Conservation (phyloP, 2,797 vertebrate genomes). For the Heteromormyrus szaboi region DNA sequence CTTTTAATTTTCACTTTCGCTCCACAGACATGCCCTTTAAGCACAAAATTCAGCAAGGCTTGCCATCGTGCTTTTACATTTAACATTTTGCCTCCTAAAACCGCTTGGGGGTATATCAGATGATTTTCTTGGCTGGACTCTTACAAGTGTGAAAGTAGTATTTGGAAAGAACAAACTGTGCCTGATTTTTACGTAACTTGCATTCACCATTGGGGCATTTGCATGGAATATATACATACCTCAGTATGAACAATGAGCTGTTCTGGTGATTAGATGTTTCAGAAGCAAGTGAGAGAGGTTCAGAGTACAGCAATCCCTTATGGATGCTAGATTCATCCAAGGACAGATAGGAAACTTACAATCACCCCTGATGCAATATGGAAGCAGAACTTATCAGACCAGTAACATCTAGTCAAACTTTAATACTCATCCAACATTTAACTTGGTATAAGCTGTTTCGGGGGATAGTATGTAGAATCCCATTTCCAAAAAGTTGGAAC, state of each 20-base stretch:
- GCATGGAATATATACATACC: not conserved
- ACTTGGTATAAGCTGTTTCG: not conserved
- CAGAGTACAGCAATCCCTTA: not conserved
- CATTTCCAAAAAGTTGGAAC: not conserved
- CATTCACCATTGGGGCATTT: not conserved
- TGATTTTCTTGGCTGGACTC: not conserved
- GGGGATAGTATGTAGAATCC: not conserved
- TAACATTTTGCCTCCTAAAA: not conserved
- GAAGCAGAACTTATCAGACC: not conserved
- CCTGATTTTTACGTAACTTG: not conserved
- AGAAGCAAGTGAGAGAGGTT: not conserved
- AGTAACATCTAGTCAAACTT: not conserved
- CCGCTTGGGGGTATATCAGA: not conserved
- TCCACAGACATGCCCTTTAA: not conserved
- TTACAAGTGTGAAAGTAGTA: not conserved
- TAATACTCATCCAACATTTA: not conserved
- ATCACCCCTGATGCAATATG: not conserved
- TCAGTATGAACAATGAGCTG: not conserved
- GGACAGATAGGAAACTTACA: not conserved
- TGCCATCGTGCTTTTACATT: not conserved
- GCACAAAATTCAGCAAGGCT: not conserved
- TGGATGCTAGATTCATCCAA: not conserved
- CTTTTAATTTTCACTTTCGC: not conserved
- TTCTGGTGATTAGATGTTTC: not conserved
- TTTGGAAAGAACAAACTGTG: not conserved